Evolutionary conservation across 2,888 invertebrate genomes (phyloP), one percentile per base, ranked within the genome.

Genomic region (Amphipyra berbera): DNA sequence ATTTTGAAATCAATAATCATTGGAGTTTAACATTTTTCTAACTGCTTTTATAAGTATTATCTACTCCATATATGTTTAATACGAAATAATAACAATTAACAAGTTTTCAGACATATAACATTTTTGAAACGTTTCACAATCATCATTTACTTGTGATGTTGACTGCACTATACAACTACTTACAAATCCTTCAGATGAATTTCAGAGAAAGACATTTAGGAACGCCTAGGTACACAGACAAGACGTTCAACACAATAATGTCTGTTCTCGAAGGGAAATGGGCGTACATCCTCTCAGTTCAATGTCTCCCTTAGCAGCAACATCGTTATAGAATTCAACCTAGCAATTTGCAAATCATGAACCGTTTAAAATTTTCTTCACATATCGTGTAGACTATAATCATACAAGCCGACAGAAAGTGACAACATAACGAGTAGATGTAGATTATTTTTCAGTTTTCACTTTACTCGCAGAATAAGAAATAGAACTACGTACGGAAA

Each of bases 261-360:
- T 40, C 40, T 7, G 14, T 45, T 5, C 15, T 54, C 35, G 6
- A 56, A 57, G 7, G 64, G 70, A 69, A 60, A 75, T 54, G 64
- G 74, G 74, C 74, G 70, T 57, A 42, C 15, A 52, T 69, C 46
- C 59, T 56, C 37, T 37, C 52, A 40, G 44, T 49, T 44, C 30
- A 62, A 35, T 54, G 45, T 59, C 52, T 53, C 48, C 15, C n/a
- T 52, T 35, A 53, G 21, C 14, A 10, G 40, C 9, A 10, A 12
- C 13, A 42, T 15, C 27, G 49, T 60, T 54, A 47, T 44, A 53
- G 57, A 62, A 62, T 47, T 33, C 7, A 45, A 71, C 30, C 33
- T 52, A 58, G 47, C 33, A 74, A 71, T 71, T 56, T 52, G 47
- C 69, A 48, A 74, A 42, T 50, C 50, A 71, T 46, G n/a, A 21